Base-by-base conservation (phyloP, 2,797 vertebrate species). In the Lepilemur septentrionalis region DNA sequence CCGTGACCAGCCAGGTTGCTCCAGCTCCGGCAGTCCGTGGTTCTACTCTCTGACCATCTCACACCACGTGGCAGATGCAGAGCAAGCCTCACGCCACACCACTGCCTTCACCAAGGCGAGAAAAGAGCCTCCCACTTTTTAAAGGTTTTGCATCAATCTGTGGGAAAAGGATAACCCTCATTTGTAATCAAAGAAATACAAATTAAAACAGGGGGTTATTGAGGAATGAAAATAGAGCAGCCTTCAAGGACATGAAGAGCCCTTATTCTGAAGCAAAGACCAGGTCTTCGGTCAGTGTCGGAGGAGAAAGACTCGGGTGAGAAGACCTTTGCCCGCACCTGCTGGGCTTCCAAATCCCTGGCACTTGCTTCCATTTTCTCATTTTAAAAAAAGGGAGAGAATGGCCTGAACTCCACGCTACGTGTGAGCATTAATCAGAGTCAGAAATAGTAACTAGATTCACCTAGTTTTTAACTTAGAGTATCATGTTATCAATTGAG, bases 61-160 rank as follows among this genome's bases (percentile, higher is more conserved):
- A 11, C 1, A 2, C 23, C 67, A 20, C 50, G 1, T 0, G 2
- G 52, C 18, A 48, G 41, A 52, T 18, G 13, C 32, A 2, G 18
- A 17, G 80, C 83, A 4, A 0, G 3, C 28, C 41, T 61, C 63
- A 41, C 0, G 0, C n/a, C 57, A n/a, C 65, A 14, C 13, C 20
- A 1, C 57, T 15, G 57, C 5, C 5, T 2, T 20, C 28, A 22
- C 13, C 10, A 38, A 25, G 5, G 48, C 23, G 18, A 85, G 61
- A 78, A 78, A 76, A 55, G 15, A 78, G 59, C 30, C 41, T 7
- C 48, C 4, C 1, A 8, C 48, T 90, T 57, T n/a, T 5, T 38
- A 84, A 41, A 91, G 41, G 59, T 48, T 41, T 43, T 18, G 46
- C 46, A n/a, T 14, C 59, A 13, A 18, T 13, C 20, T 69, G 8